Conservation (phyloP, 2,888 invertebrate species). For the Euzophera pinguis region DNA sequence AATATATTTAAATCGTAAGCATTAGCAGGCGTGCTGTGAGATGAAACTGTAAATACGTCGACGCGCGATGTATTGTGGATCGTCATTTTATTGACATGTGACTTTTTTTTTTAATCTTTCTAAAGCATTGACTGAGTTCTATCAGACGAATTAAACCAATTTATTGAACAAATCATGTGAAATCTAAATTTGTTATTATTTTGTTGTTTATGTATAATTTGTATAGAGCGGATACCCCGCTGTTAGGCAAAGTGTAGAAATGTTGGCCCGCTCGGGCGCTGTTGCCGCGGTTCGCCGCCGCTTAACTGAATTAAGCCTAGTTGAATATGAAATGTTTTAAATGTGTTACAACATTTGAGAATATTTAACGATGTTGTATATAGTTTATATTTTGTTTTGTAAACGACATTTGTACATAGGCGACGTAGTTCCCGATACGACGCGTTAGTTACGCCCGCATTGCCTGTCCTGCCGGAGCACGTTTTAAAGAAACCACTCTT, state of each 20-base stretch:
- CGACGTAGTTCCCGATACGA: constrained; percentile 44
- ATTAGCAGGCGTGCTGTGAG: constrained; percentile 59
- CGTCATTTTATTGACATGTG: constrained; percentile 29
- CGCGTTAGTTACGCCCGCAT: constrained; percentile 62
- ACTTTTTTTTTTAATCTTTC: constrained; percentile 32
- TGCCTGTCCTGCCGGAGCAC: constrained; percentile 59
- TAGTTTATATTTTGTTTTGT: constrained; percentile 79
- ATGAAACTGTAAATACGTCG: constrained; percentile 51
- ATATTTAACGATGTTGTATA: constrained; percentile 79
- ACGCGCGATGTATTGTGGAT: constrained; percentile 34
- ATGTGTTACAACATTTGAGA: constrained; percentile 80
- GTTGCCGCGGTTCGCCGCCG: constrained; percentile 38
- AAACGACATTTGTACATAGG: constrained; percentile 71
- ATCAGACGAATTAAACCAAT: constrained; percentile 27
- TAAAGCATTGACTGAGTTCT: constrained; percentile 38
- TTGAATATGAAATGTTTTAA: constrained; percentile 78
- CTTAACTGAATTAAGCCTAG: constrained; percentile 70
- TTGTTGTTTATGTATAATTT: constrained; percentile 50
- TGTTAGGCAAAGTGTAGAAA: constrained; percentile 20
- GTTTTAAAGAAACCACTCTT: constrained; percentile 76
- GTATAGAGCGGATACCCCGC: neutral
- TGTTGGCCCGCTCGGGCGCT: constrained; percentile 23
- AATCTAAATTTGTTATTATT: constrained; percentile 38
- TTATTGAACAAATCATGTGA: constrained; percentile 44
- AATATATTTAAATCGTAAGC: constrained; percentile 69